These are phyloP conservation scores for Mimas tiliae DNA, from an alignment of 2,888 invertebrate species.

Conservation along the genomic window DNA sequence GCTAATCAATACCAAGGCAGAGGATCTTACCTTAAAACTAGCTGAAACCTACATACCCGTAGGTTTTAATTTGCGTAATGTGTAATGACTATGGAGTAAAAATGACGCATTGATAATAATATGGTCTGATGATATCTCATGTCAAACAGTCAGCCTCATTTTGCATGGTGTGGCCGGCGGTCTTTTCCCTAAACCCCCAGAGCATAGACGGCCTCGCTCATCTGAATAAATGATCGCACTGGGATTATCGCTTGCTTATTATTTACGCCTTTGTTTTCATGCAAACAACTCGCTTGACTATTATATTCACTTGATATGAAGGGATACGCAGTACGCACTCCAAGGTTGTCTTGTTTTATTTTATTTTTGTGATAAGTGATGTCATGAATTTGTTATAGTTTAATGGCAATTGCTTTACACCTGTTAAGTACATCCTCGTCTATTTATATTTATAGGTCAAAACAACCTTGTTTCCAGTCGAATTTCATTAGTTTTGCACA, in stretches of 20 bases:
- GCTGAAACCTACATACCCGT: no score
- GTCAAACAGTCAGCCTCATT: no score
- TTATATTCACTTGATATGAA: conserved; percentile 12
- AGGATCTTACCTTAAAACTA: no score
- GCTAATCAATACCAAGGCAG: no score
- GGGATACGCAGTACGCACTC: not conserved
- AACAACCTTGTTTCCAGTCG: not conserved
- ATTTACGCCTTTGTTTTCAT: conserved; percentile 18
- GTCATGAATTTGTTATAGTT: not conserved
- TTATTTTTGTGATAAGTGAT: conserved; percentile 13
- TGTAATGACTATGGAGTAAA: no score
- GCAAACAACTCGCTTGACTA: conserved; percentile 4
- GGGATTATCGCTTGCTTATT: conserved; percentile 32
- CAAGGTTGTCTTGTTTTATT: conserved; percentile 15
- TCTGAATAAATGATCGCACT: conserved; percentile 37
- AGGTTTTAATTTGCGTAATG: no score
- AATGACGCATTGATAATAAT: no score
- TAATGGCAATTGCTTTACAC: not conserved
- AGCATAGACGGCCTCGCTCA: conserved; percentile 29
- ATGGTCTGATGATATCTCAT: no score
- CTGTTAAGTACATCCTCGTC: no score
- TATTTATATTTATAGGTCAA: not conserved
- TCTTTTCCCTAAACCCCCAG: conserved; percentile 7
- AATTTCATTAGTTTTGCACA: no score
- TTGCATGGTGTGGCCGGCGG: not conserved